Evolutionary conservation across 2,797 vertebrate genomes (phyloP), one percentile per base, ranked within the genome.

Genomic region (Xenopus petersii): DNA sequence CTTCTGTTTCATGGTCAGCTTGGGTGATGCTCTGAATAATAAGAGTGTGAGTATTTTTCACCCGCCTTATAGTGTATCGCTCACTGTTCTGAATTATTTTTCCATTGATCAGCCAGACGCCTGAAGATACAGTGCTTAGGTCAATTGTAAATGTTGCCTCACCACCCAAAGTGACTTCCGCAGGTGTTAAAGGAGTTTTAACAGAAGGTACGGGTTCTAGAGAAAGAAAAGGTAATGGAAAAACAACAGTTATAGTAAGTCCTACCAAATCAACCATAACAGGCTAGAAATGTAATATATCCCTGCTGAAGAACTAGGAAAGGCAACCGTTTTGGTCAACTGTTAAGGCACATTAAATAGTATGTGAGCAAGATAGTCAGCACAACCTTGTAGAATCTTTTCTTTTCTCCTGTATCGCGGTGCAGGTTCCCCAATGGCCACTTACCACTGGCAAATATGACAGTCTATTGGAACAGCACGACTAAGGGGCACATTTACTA

Each of bases 101-200:
- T 11, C 94, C 94, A 0, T 93, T 92, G 36, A 99, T 82, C 59
- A 91, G 93, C 98, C 98, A 99, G 67, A 89, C 88, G 2, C 95
- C 96, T 0, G 87, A 91, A 63, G 94, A 95, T 0, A 85, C 85
- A 0, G 86, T 86, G 0, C 94, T 96, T 61, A 99, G 91, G 71
- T 97, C 95, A 66, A 98, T 76, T 0, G 89, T 93, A 79, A 99
- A 91, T 5, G 89, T 88, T 26, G 94, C 95, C 81, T 98, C 95
- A 1, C 92, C 90, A 0, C 93, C 93, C 15, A 80, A 81, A 1
- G 87, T 36, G 0, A 89, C 91, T 42, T 87, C 86, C 59, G 85
- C 85, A 3, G 91, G 84, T 36, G 84, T 82, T 81, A 99, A 84
- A 13, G 93, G 93, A 0, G 74, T 92, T 72, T 81, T 94, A 82